These are phyloP conservation scores for Venustaconcha ellipsiformis DNA, from an alignment of 1,140 invertebrate species.

Conservation along the genomic window DNA sequence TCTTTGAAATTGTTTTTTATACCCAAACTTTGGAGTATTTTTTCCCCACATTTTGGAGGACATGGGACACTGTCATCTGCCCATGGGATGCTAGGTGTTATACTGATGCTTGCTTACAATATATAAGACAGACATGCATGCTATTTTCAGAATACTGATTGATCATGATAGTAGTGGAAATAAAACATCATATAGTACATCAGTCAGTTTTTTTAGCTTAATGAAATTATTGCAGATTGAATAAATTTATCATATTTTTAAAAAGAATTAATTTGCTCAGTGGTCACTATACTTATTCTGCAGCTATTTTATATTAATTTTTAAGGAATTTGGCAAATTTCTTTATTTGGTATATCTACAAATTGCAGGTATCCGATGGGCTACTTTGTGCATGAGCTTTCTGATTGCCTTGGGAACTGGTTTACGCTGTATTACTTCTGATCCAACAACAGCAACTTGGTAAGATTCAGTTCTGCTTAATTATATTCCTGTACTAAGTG, in stretches of 20 bases:
- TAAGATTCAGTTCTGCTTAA: conserved; percentile 20
- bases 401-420: conserved; percentile 48
- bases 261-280: background rate
- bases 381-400: conserved; percentile 44
- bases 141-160: background rate
- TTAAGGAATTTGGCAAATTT: background rate
- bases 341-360: background rate
- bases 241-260: background rate
- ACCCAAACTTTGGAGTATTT: no score
- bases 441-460: conserved; percentile 44
- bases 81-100: no score
- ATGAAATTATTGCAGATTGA: no score
- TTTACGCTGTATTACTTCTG: conserved; percentile 56
- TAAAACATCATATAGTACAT: background rate
- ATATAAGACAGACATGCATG: background rate
- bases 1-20: no score
- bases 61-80: no score
- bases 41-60: no score
- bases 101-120: background rate
- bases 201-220: background rate
- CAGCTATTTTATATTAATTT: background rate
- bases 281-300: background rate
- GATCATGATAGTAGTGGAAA: background rate
- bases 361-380: conserved; percentile 49
- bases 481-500: background rate